Conservation (phyloP, 2,797 vertebrate species). For the Myotis planiceps region DNA sequence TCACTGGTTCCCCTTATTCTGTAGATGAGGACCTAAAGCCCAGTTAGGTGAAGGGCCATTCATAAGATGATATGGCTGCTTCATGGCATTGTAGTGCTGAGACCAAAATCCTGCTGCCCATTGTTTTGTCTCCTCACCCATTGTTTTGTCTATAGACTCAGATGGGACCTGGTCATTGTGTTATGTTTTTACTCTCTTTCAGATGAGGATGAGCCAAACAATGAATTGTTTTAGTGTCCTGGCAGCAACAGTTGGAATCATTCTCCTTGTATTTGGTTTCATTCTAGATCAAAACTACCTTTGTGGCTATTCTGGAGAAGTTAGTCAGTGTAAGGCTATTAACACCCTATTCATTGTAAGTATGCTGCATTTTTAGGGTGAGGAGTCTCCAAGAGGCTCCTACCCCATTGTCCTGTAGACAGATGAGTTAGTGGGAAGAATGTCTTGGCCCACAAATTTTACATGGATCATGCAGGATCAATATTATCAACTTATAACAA, state of each 20-base stretch:
- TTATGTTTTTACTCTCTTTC: slow-evolving; percentile 12
- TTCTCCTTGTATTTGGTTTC: slow-evolving; percentile 48
- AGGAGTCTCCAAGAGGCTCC: neutral
- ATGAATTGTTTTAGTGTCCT: slow-evolving; percentile 57
- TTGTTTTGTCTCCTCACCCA: no score
- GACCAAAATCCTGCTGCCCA: neutral
- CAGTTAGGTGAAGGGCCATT: neutral
- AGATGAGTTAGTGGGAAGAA: neutral
- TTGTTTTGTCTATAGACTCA: neutral
- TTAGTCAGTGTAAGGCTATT: neutral
- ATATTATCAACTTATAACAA: no score
- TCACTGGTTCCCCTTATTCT: neutral
- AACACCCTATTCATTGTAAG: slow-evolving; percentile 63
- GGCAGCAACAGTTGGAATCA: slow-evolving; percentile 50
- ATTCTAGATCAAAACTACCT: slow-evolving; percentile 59
- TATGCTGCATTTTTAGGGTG: neutral
- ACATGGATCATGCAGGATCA: neutral
- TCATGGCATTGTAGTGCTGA: accelerated
- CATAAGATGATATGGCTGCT: neutral
- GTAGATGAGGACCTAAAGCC: neutral
- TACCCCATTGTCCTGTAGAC: neutral
- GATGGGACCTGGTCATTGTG: neutral
- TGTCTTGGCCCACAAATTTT: neutral
- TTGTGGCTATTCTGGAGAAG: slow-evolving; percentile 52
- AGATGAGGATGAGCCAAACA: slow-evolving; percentile 22